phyloP scores from a whole-genome alignment of 2,797 vertebrate species.

The Balearica regulorum region DNA sequence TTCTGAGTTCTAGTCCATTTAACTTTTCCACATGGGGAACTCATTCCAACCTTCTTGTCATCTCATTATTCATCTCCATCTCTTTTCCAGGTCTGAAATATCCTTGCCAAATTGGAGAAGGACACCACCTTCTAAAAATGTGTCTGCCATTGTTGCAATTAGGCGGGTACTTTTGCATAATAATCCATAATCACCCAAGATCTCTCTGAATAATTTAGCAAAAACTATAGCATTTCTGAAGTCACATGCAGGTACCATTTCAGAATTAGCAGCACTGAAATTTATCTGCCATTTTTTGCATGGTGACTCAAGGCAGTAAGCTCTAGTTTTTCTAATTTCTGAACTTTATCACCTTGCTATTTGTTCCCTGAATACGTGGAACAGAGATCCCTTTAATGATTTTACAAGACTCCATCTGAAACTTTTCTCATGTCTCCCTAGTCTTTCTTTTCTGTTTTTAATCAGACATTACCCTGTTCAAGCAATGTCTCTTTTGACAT shows the following conservation, averaged over 20 bases:
- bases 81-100: not conserved
- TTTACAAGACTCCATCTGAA: not conserved
- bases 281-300: not conserved
- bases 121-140: not conserved
- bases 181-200: not conserved
- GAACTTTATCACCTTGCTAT: not conserved
- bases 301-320: accelerated
- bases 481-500: not conserved
- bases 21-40: not conserved
- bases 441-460: not conserved
- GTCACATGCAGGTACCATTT: not conserved
- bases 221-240: not conserved
- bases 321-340: not conserved
- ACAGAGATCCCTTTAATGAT: not conserved
- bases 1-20: conserved; percentile 7
- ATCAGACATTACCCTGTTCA: not conserved
- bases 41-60: not conserved
- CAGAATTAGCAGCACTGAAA: not conserved
- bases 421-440: not conserved
- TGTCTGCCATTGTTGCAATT: not conserved
- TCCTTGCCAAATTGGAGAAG: not conserved
- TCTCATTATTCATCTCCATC: not conserved
- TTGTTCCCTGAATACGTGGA: not conserved
- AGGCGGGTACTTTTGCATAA: not conserved
- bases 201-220: not conserved